Base-by-base conservation (phyloP, 2,797 vertebrate species). In the Oreonectes daqikongensis region DNA sequence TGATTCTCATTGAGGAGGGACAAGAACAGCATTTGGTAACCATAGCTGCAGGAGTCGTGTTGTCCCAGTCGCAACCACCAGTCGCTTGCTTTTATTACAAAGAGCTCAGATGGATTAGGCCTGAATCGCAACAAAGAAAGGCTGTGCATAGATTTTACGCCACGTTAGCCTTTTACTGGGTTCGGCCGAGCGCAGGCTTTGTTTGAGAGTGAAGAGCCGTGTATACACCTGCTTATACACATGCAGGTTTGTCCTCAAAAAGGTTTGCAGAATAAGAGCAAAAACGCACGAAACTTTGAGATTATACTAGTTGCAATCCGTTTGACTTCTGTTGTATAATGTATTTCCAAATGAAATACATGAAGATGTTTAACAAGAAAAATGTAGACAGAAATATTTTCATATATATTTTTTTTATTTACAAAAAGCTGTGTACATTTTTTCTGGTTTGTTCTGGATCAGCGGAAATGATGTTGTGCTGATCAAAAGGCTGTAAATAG, bases 141-240 rank as follows among this genome's bases (percentile, higher is more conserved):
- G 59, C 77, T 73, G 72, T 83, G 83, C 84, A 88, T 85, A 84
- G 83, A 88, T 91, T 90, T 90, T 83, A 80, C 57, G 80, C 86
- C 67, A 63, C 71, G 65, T 87, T 89, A 82, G 12, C 78, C 32
- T 67, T 80, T 77, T 86, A 85, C 86, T 75, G 82, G 87, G 85
- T 83, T 84, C 85, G 83, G 82, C 57, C 82, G 77, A 38, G 77
- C 64, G 20, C 61, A 46, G 69, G 59, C 72, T 84, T 86, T 81
- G 75, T 83, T 63, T 26, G 20, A 69, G 61, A 74, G 50, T 38
- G 77, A 55, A 66, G 10, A 72, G 78, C 79, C 52, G 28, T 75
- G 79, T 78, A 73, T 79, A 77, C 77, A 84, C 83, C 84, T 85
- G 80, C 81, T 85, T 59, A 53, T 11, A 60, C 35, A 57, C 52